Evolutionary conservation across 2,888 invertebrate species (phyloP).

Genomic region (Parnassius smintheus): DNA sequence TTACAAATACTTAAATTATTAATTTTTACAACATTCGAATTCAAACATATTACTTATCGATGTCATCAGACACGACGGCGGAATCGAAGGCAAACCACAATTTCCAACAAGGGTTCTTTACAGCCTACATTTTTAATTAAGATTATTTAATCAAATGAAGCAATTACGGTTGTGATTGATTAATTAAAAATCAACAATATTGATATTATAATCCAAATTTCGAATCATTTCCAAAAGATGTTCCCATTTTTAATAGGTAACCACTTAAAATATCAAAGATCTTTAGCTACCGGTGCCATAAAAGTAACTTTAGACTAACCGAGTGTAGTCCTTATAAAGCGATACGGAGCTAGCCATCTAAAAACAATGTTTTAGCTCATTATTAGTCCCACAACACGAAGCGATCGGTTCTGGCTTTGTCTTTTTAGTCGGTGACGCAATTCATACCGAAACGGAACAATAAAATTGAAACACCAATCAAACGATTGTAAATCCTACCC

Average conservation of each 20-base stretch:
- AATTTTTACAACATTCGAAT: constrained; percentile 7
- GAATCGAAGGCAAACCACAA: constrained; percentile 12
- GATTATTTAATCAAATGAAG: constrained; percentile 15
- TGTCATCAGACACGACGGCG: constrained; percentile 12
- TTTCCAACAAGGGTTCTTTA: constrained; percentile 13
- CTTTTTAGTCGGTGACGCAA: constrained; percentile 79
- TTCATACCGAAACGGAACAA: constrained; percentile 71
- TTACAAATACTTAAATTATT: no score
- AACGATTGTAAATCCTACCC: constrained; percentile 39
- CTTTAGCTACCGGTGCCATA: constrained; percentile 59
- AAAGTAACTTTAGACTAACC: constrained; percentile 56
- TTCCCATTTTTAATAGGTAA: constrained; percentile 1
- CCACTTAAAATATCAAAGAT: constrained; percentile 24
- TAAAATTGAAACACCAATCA: constrained; percentile 45
- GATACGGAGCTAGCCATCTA: constrained; percentile 52
- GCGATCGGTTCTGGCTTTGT: constrained; percentile 73
- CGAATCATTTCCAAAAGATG: constrained; percentile 11
- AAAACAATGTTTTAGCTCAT: constrained; percentile 78
- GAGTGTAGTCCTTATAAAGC: constrained; percentile 58
- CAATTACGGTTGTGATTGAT: constrained; percentile 16
- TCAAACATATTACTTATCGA: constrained; percentile 24
- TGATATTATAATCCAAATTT: constrained; percentile 13
- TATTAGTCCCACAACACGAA: constrained; percentile 68
- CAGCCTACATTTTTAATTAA: constrained; percentile 18
- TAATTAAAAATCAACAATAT: constrained; percentile 22